A percentile compares a stretch with the other conserved stretches of the same genome.
Conservation (phyloP, 2,113 vertebrate species). For the Campylomormyrus numenius region DNA sequence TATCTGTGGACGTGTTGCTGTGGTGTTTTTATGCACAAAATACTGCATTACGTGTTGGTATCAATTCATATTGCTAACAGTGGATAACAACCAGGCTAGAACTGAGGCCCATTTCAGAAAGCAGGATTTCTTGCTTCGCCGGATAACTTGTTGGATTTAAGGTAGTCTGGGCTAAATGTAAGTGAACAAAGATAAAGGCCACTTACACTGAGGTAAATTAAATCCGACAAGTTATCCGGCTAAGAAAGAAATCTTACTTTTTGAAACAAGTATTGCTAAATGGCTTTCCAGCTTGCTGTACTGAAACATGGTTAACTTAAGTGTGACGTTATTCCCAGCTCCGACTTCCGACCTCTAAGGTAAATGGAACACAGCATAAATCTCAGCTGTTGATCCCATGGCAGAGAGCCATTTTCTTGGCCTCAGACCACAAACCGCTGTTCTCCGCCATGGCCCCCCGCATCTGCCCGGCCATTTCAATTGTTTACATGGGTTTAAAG, state of each 20-base stretch:
- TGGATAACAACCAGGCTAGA: not conserved
- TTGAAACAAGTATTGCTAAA: not conserved
- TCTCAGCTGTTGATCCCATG: conserved; percentile 32
- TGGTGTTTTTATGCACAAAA: not conserved
- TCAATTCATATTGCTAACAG: not conserved
- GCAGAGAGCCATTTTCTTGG: conserved; percentile 30
- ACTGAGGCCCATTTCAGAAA: not conserved
- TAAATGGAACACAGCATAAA: conserved; percentile 14
- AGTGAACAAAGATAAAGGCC: not conserved
- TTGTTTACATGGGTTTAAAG: conserved; percentile 38
- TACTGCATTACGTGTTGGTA: not conserved
- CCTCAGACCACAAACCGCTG: conserved; percentile 14
- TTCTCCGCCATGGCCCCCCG: conserved; percentile 5
- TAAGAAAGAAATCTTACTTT: not conserved
- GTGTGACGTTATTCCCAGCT: not conserved
- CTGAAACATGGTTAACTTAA: not conserved
- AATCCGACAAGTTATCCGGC: not conserved
- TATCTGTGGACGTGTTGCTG: not conserved
- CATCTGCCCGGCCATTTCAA: conserved; percentile 23
- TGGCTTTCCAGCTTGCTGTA: not conserved
- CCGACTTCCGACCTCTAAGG: too few species aligned
- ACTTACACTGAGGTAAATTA: not conserved
- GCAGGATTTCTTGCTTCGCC: not conserved
- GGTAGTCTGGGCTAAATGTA: not conserved
- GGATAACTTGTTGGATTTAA: not conserved